Percentiles rank a stretch among this genome's conserved stretches.
Evolutionary conservation across 2,797 vertebrate species (phyloP).

Genomic region (Rhabdophis nuchalis): DNA sequence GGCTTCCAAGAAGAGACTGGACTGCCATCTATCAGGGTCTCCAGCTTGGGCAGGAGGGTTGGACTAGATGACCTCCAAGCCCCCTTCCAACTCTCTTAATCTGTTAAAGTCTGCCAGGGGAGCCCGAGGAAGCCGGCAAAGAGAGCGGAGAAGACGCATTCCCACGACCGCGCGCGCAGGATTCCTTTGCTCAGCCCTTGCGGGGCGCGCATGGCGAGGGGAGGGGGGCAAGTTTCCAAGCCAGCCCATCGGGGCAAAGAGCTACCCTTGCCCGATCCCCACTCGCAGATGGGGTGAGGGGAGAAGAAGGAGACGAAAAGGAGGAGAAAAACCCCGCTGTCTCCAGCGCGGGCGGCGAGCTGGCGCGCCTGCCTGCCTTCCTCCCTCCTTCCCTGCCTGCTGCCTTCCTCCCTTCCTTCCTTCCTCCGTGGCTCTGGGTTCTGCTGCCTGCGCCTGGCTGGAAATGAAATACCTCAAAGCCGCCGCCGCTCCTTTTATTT

Average conservation of each 20-base stretch:
- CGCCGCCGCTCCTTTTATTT: conserved; percentile 31
- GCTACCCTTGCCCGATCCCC: not conserved
- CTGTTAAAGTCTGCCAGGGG: not conserved
- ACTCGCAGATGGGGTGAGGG: not conserved
- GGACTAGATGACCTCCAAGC: too few species aligned
- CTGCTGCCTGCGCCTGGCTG: conserved; percentile 60
- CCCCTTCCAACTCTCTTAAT: too few species aligned
- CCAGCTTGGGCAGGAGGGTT: too few species aligned
- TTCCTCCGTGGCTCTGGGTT: conserved; percentile 34
- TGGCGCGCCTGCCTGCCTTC: not conserved
- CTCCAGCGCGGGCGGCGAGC: not conserved
- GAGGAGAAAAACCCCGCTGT: not conserved
- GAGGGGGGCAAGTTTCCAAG: not conserved
- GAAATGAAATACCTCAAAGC: conserved; percentile 49
- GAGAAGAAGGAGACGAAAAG: too few species aligned
- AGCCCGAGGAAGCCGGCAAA: not conserved
- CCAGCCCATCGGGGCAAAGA: not conserved
- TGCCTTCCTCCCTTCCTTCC: not conserved
- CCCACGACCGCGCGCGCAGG: not conserved
- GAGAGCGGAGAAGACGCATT: not conserved
- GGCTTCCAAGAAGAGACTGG: too few species aligned
- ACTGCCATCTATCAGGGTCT: too few species aligned
- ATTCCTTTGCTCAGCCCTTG: not conserved
- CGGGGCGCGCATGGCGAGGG: not conserved
- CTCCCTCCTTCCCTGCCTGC: not conserved